Conservation (phyloP, 2,888 invertebrate genomes). For the Phaedon cochleariae region DNA sequence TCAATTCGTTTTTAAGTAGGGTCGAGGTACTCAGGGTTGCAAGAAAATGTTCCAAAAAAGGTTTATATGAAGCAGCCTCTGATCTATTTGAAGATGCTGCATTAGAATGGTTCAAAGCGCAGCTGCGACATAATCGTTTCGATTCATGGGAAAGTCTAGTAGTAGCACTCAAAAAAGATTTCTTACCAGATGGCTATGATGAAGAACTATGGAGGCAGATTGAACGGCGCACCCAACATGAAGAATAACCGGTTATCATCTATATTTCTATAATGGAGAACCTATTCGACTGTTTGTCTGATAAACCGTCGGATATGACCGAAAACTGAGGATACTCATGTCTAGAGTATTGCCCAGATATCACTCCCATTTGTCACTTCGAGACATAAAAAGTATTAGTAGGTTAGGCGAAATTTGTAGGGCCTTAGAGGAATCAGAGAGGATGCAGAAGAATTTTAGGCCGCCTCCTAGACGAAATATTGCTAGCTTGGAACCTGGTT, state of each 20-base stretch:
- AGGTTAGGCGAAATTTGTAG: constrained; percentile 10
- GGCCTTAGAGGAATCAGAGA: constrained; percentile 14
- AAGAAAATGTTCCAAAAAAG: constrained; percentile 14
- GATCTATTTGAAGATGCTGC: too few relatives aligned
- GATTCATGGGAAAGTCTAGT: too few relatives aligned
- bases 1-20: not conserved
- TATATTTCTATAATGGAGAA: constrained; percentile 18
- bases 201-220: constrained; percentile 16
- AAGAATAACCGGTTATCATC: constrained; percentile 3
- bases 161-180: too few relatives aligned
- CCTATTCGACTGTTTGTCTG: too few relatives aligned
- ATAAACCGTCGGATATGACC: not conserved
- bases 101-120: too few relatives aligned
- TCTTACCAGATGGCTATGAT: constrained; percentile 7
- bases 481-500: too few relatives aligned
- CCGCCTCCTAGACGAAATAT: too few relatives aligned
- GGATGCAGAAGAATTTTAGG: too few relatives aligned
- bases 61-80: too few relatives aligned
- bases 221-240: constrained; percentile 16
- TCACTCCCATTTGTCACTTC: too few relatives aligned
- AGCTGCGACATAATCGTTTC: too few relatives aligned
- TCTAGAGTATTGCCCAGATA: too few relatives aligned
- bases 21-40: not conserved
- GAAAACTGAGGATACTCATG: constrained; percentile 4
- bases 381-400: not conserved